Evolutionary conservation across 2,888 invertebrate species (phyloP), one percentile per base, ranked within the genome.

Genomic region (Calliphora vomitoria): DNA sequence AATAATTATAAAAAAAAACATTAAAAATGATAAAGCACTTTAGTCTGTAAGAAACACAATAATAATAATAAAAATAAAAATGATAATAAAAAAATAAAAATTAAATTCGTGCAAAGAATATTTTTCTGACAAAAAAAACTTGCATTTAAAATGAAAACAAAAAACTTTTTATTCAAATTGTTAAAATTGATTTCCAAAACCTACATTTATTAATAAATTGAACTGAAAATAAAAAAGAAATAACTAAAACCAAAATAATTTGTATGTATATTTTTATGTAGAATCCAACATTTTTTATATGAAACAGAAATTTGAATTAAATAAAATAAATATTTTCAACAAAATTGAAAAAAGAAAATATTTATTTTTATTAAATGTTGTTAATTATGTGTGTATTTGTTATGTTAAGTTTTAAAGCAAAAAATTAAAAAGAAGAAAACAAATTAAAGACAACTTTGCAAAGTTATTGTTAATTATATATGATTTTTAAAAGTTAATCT

Each of bases 221-320:
- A 83, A 88, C 82, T 86, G 79, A 86, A 79, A 78, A 60, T 71
- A 72, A 79, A 66, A 79, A 50, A 66, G 35, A 66, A 47, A 50
- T 18, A 44, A 41, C 13, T 13, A 38, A 66, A 66, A 50, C 64
- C 66, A 86, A 79, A 50, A 76, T 68, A 38, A 47, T 64, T 35
- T 78, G 10, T 60, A 80, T 78, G 38, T 89, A 87, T 85, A 72
- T 84, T 71, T 87, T 88, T 88, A 88, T 69, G 55, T 55, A 58
- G 60, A 41, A 31, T 55, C 15, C 44, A 72, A 72, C 18, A n/a
- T 10, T 41, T 83, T 83, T 58, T 82, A 85, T 50, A 79, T 84
- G n/a, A 81, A 60, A 20, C 64, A 62, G 64, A 60, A 58, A 64
- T 11, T 41, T 11, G 68, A 76, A 58, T 25, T n/a, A 69, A 38